Conservation (phyloP, 2,888 invertebrate genomes). For the Tuta absoluta region DNA sequence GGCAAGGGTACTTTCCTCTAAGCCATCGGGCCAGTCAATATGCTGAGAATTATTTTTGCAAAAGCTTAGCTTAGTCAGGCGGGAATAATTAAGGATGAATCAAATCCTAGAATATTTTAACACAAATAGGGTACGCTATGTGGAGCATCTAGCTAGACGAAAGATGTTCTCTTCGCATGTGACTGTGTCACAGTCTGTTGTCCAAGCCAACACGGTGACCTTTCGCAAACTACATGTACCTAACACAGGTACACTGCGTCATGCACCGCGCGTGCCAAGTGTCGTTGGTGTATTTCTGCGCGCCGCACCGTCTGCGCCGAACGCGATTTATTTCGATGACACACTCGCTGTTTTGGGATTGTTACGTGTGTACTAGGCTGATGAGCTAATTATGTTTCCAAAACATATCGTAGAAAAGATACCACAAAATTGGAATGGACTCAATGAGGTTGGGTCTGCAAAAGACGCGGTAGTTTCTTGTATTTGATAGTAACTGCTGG, state of each 20-base stretch:
- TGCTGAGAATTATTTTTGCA: no score
- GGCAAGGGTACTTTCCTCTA: no score
- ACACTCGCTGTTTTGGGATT: slow-evolving; percentile 22
- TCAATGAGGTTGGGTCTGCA: no score
- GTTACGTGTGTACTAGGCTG: neutral
- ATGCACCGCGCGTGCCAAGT: slow-evolving; percentile 44
- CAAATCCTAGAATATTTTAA: neutral
- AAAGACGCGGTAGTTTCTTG: no score
- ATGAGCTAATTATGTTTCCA: slow-evolving; percentile 2
- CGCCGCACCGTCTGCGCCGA: slow-evolving; percentile 58
- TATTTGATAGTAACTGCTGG: no score
- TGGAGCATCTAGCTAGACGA: slow-evolving; percentile 9
- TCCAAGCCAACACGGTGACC: slow-evolving; percentile 15
- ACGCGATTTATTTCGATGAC: slow-evolving; percentile 31
- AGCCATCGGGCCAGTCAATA: no score
- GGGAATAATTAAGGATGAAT: neutral
- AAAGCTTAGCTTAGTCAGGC: no score
- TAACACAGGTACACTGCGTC: slow-evolving; percentile 31
- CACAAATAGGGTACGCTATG: neutral
- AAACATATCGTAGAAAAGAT: neutral
- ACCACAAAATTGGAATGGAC: no score
- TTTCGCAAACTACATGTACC: slow-evolving; percentile 12
- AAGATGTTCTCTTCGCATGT: slow-evolving; percentile 15
- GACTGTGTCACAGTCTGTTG: slow-evolving; percentile 5
- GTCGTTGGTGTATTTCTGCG: slow-evolving; percentile 42